Base-by-base conservation (phyloP, 2,888 invertebrate species). In the Xylota sylvarum region DNA sequence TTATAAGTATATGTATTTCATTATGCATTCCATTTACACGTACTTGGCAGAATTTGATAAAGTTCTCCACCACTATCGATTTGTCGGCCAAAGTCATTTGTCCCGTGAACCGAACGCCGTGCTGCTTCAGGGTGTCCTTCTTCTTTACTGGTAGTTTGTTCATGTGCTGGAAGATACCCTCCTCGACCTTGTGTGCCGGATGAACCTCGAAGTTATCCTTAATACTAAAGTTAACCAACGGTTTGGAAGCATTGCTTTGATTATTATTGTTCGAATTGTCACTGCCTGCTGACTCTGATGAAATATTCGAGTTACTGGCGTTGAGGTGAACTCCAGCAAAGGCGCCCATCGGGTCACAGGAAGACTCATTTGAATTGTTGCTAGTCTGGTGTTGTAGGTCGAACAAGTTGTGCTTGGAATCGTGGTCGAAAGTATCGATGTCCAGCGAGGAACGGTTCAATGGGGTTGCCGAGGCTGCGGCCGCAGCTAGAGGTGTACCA, bases 41-140 rank as follows among this genome's bases (percentile, higher is more conserved):
- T 88, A 92, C 92, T 90, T 92, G 91, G 89, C 92, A 92, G 87
- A 92, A 92, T 89, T 90, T 91, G 76, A 91, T 91, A 88, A 92
- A 92, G 89, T 92, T 92, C 73, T 92, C 92, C 83, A 92, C 92
- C 87, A 92, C 92, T 90, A 92, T 92, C 89, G 92, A 92, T 91
- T 92, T 92, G 88, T 92, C 92, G 88, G 90, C 89, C 78, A 92
- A 88, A 83, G 91, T 92, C 92, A 92, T 92, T 89, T 92, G 92
- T 80, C 92, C 92, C 32, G 92, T 92, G 77, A 92, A 92, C 43
- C 92, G 91, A 10, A 92, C 92, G 76, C 92, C 92, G 81, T 92
- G 78, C 77, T 91, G 91, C 88, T 92, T 92, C 5, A 92, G 89
- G 3, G 91, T 92, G 46, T 92, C 92, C 90, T 92, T 92, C 85